These are phyloP conservation scores for Momotus momota DNA, from an alignment of 2,797 vertebrate species.

Conservation along the genomic window DNA sequence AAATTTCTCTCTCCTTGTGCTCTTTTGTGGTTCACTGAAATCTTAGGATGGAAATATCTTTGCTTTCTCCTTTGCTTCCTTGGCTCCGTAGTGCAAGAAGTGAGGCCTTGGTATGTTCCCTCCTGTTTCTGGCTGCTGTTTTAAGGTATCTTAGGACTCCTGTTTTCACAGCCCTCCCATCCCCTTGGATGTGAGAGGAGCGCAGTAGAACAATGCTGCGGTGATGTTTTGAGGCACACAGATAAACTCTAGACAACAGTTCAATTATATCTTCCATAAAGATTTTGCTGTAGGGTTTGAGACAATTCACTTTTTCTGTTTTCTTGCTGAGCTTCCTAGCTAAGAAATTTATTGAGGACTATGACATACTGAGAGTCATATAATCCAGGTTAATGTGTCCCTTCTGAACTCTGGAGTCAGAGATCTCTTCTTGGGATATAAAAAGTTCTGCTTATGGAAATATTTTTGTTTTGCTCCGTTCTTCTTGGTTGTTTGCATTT, in stretches of 20 bases:
- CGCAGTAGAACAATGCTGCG: fast-evolving
- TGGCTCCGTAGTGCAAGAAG: not conserved
- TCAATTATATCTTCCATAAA: not conserved
- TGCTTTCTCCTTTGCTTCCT: not conserved
- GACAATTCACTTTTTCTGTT: not conserved
- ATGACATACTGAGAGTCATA: not conserved
- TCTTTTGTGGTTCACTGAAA: not conserved
- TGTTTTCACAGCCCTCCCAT: not conserved
- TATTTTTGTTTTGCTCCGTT: conserved; percentile 53
- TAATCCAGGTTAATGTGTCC: not conserved
- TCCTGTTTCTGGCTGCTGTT: not conserved
- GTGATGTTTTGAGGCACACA: not conserved
- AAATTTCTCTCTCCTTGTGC: not conserved
- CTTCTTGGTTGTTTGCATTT: conserved; percentile 50
- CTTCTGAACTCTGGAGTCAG: not conserved
- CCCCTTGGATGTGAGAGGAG: not conserved
- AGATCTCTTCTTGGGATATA: not conserved
- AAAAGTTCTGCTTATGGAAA: conserved; percentile 33
- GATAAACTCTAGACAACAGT: not conserved
- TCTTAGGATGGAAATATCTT: not conserved
- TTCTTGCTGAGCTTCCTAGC: not conserved
- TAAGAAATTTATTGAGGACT: not conserved
- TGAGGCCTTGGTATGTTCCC: not conserved
- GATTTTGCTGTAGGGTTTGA: not conserved
- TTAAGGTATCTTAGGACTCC: not conserved